These are phyloP conservation scores for Melitaea athalia DNA, from an alignment of 2,888 invertebrate genomes.

Conservation along the genomic window DNA sequence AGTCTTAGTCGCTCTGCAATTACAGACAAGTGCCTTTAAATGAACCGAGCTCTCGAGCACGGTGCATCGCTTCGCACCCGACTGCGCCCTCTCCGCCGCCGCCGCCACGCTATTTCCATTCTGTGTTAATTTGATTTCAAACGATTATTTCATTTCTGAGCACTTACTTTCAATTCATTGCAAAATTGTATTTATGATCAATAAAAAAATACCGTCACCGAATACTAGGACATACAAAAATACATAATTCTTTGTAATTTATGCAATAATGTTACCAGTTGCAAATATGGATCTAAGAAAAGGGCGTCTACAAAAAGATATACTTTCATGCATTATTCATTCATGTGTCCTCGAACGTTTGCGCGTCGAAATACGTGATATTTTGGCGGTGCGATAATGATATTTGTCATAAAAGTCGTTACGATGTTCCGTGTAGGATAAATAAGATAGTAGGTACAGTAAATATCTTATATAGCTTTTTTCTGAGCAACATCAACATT, in stretches of 20 bases:
- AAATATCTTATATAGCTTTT: conserved; percentile 3
- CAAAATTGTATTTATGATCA: conserved; percentile 2
- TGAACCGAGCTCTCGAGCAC: conserved; percentile 81
- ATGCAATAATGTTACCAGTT: conserved; percentile 59
- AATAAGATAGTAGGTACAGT: conserved; percentile 16
- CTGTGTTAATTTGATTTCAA: conserved; percentile 70
- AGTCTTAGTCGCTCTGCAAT: conserved; percentile 80
- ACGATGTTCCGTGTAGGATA: conserved; percentile 35
- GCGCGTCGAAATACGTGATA: conserved; percentile 67
- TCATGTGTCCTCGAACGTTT: conserved; percentile 71
- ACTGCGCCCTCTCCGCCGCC: conserved; percentile 65
- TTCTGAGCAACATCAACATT: not conserved
- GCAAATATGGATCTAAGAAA: conserved; percentile 64
- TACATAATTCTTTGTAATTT: conserved; percentile 50
- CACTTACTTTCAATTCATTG: conserved; percentile 25
- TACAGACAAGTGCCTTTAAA: conserved; percentile 81
- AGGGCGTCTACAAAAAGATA: conserved; percentile 69
- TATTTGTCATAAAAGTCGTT: conserved; percentile 62
- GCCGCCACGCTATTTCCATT: conserved; percentile 59
- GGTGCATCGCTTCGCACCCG: conserved; percentile 75
- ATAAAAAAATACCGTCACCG: not conserved
- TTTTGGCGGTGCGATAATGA: conserved; percentile 72
- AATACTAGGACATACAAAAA: conserved; percentile 24
- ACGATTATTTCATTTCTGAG: conserved; percentile 51
- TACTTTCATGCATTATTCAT: conserved; percentile 80